phyloP scores from a whole-genome alignment of 2,888 invertebrate species.

The Latrodectus hesperus region DNA sequence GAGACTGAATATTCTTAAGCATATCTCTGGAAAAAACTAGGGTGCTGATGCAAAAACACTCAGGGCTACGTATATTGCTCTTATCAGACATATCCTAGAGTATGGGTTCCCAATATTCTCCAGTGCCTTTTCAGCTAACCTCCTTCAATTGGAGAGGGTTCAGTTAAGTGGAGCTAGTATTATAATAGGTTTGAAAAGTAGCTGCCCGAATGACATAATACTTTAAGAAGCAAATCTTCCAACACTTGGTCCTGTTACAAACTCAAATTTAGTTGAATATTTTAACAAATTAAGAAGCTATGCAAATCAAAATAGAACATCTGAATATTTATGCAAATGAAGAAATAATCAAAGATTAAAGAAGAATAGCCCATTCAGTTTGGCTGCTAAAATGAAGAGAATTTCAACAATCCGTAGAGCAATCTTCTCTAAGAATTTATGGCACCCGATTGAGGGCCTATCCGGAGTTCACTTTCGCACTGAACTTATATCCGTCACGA shows the following conservation, averaged over 20 bases:
- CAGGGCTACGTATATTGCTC: neutral
- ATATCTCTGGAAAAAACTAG: constrained; percentile 9
- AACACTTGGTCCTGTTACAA: neutral
- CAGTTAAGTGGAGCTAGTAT: neutral
- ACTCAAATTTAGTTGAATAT: neutral
- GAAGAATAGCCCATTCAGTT: too few species aligned
- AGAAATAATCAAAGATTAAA: too few species aligned
- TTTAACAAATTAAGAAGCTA: too few species aligned
- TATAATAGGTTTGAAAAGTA: neutral
- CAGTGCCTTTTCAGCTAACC: neutral
- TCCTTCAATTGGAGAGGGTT: constrained; percentile 2
- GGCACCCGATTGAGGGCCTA: too few species aligned
- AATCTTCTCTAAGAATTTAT: too few species aligned
- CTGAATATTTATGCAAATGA: too few species aligned
- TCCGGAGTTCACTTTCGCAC: too few species aligned
- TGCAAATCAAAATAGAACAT: too few species aligned
- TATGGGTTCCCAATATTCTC: constrained; percentile 4
- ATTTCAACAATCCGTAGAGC: too few species aligned
- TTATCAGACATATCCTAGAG: constrained; percentile 15
- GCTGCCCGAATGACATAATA: neutral
- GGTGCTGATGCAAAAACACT: constrained; percentile 9
- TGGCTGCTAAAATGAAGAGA: too few species aligned
- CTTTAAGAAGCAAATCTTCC: neutral
- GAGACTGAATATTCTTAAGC: constrained; percentile 17
- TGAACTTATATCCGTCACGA: too few species aligned